phyloP scores from a whole-genome alignment of 2,797 vertebrate genomes.

The Emydoidea blandingii region DNA sequence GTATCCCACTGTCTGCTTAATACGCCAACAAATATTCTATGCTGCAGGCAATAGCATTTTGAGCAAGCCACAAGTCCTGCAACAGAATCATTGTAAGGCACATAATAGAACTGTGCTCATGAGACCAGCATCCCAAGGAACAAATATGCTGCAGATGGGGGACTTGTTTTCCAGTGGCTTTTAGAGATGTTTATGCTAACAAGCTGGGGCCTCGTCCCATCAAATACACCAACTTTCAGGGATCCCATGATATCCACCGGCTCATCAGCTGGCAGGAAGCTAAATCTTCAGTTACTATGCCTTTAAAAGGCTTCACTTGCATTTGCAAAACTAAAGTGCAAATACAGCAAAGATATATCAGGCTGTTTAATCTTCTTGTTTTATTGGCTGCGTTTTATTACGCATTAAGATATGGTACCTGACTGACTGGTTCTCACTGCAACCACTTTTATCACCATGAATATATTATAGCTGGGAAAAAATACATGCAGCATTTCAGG shows the following conservation, averaged over 20 bases:
- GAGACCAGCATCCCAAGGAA: background rate
- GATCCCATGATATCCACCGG: accelerated
- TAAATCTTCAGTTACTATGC: background rate
- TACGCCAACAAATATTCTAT: background rate
- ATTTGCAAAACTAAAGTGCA: slow-evolving; percentile 35
- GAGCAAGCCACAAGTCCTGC: accelerated
- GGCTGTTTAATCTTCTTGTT: background rate
- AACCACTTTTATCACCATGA: background rate
- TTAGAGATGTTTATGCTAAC: background rate
- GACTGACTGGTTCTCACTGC: background rate
- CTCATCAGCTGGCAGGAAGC: accelerated
- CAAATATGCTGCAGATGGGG: accelerated
- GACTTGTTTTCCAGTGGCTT: background rate
- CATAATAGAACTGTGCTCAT: accelerated
- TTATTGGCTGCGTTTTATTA: background rate
- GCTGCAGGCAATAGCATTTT: accelerated
- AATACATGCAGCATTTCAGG: background rate
- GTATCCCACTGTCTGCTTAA: background rate
- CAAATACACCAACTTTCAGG: accelerated
- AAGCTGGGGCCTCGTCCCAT: accelerated
- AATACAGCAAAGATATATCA: slow-evolving; percentile 34
- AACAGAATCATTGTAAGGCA: accelerated
- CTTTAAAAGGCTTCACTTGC: background rate
- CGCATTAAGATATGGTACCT: slow-evolving; percentile 33
- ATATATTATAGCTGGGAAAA: background rate